Base-by-base conservation (phyloP, 2,113 vertebrate species). In the Coracopsis vasa region DNA sequence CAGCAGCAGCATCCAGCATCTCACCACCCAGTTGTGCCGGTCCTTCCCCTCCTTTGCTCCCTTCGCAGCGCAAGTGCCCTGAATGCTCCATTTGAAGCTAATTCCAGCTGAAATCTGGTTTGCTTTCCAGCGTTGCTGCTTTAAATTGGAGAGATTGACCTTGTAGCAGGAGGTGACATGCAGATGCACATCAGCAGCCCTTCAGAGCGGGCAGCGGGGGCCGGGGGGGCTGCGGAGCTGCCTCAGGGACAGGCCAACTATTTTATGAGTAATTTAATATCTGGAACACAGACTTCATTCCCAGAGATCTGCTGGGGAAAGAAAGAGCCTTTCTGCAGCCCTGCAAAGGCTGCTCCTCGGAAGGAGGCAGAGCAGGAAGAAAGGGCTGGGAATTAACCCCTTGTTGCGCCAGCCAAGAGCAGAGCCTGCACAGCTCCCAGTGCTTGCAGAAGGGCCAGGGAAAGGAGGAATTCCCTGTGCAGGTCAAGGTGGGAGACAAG, bases 191-290 rank as follows among this genome's bases (percentile, higher is more conserved):
- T 93, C 92, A 93, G 89, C 95, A 70, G 91, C 47, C 95, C 84
- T 83, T 72, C 87, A 35, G 95, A 62, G 77, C 50, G 18, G 92
- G 86, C 79, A 58, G 92, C n/a, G 62, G 96, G 84, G 88, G 93
- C n/a, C 28, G 70, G 62, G 87, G 72, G 81, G 47, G 56, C 33
- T 72, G 89, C 33, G 0, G 87, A 67, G 94, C 85, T 18, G 80
- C 98, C 96, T 95, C 93, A 35, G 97, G 97, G 97, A 97, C 85
- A 88, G 90, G 97, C 92, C 97, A 90, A 97, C 97, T 97, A 97
- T 97, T 98, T 98, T 97, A 98, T 98, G 98, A 98, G 98, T 98
- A 98, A 98, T 98, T 98, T 98, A 98, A 98, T 98, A 98, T 98
- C 97, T 98, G 97, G 98, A 98, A 96, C 97, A 91, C 67, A 96